Conservation (phyloP, 2,888 invertebrate species). For the Atethmia centrago region DNA sequence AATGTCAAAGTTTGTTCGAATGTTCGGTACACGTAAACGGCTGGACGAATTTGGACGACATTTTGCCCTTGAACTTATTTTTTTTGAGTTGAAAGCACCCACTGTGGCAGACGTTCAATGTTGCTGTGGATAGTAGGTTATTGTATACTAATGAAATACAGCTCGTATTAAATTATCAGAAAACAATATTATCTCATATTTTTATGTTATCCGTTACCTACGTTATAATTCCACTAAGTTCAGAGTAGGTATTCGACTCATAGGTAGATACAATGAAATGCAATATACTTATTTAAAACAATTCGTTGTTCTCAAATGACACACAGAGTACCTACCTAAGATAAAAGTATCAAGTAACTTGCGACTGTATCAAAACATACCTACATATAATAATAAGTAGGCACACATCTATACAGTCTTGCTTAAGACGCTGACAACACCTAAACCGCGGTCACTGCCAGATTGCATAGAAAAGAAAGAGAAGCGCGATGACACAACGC, state of each 20-base stretch:
- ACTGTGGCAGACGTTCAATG: neutral
- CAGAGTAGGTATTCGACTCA: constrained; percentile 1
- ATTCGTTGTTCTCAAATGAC: neutral
- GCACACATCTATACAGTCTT: neutral
- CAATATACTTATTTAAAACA: neutral
- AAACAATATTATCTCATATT: constrained; percentile 17
- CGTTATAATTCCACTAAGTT: neutral
- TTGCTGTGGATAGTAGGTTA: neutral
- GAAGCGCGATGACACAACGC: no score
- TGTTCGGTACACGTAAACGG: neutral
- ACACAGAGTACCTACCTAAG: neutral
- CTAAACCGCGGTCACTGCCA: no score
- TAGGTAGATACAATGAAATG: neutral
- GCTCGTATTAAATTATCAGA: neutral
- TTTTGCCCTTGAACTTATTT: neutral
- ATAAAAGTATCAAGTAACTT: neutral
- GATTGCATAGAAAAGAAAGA: no score
- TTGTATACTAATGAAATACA: constrained; percentile 6
- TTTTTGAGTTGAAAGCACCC: neutral
- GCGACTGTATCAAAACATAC: neutral
- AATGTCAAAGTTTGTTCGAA: neutral
- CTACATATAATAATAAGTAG: neutral
- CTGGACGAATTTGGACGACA: neutral
- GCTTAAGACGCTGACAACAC: no score
- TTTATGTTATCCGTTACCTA: neutral